Conservation (phyloP, 2,113 vertebrate genomes). For the Sturnira hondurensis region DNA sequence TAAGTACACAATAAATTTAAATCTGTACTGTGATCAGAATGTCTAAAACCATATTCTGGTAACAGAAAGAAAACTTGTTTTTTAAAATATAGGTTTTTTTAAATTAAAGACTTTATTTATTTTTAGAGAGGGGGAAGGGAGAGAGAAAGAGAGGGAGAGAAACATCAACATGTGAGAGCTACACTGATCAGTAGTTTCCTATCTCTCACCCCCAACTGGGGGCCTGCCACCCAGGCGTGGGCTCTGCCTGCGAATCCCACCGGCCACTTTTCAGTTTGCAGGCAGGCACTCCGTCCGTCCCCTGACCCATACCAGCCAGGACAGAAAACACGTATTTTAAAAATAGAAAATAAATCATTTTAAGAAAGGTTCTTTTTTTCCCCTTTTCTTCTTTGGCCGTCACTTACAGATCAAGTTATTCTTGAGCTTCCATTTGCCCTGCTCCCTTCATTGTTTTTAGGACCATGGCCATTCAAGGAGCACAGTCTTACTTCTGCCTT, state of each 20-base stretch:
- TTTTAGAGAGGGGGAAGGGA: too few relatives aligned
- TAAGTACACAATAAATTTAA: background rate
- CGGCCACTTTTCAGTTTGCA: too few relatives aligned
- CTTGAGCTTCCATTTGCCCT: background rate
- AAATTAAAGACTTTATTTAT: too few relatives aligned
- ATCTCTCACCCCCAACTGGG: too few relatives aligned
- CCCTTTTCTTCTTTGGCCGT: background rate
- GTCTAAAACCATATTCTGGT: background rate
- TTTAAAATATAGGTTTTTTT: too few relatives aligned
- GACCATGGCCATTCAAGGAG: background rate
- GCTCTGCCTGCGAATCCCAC: too few relatives aligned
- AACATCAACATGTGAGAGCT: too few relatives aligned
- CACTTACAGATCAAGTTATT: background rate
- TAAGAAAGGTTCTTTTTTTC: background rate
- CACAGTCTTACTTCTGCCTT: background rate
- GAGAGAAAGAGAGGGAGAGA: too few relatives aligned
- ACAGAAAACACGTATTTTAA: constrained; percentile 14
- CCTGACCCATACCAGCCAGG: too few relatives aligned
- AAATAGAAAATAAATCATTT: background rate
- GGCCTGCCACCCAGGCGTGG: too few relatives aligned
- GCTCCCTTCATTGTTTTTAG: background rate
- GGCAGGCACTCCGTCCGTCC: too few relatives aligned
- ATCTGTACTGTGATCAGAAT: background rate
- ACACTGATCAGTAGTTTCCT: too few relatives aligned
- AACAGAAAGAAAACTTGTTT: constrained; percentile 3